phyloP scores from a whole-genome alignment of 2,888 invertebrate genomes.

The Archips xylosteana region DNA sequence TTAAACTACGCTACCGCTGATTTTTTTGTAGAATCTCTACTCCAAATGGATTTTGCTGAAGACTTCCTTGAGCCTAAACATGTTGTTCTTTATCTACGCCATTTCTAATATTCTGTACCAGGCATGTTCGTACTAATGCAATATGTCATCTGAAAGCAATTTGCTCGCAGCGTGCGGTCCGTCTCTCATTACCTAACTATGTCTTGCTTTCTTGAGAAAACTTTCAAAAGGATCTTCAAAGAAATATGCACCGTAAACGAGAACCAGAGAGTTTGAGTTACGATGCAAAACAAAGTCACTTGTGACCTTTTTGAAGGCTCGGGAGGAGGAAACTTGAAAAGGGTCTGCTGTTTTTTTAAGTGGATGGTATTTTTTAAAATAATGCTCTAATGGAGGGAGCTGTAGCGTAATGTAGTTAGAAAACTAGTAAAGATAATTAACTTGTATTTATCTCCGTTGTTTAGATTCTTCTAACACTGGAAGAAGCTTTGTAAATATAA shows the following conservation, averaged over 20 bases:
- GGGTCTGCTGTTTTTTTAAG: conserved; percentile 61
- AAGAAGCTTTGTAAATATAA: no score
- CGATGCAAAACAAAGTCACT: not conserved
- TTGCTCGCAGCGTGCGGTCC: conserved; percentile 78
- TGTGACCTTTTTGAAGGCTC: conserved; percentile 38
- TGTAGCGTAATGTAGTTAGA: not conserved
- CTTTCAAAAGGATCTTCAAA: not conserved
- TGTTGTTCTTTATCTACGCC: not conserved
- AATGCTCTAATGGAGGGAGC: conserved; percentile 1
- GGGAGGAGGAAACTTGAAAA: conserved; percentile 51
- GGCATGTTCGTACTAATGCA: conserved; percentile 67
- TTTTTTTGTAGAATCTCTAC: no score
- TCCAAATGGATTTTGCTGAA: no score
- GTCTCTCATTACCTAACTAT: conserved; percentile 70
- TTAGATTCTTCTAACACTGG: no score
- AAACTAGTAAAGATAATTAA: not conserved
- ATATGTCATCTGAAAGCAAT: conserved; percentile 82
- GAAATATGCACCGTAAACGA: not conserved
- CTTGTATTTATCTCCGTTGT: not conserved
- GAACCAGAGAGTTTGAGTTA: not conserved
- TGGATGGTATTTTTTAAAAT: conserved; percentile 59
- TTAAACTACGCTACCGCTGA: no score
- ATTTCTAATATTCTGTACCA: conserved; percentile 33
- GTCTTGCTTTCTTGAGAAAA: conserved; percentile 47
- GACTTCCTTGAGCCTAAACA: not conserved